Base-by-base conservation (phyloP, 2,797 vertebrate species). In the Parauchenoglanis ngamensis region DNA sequence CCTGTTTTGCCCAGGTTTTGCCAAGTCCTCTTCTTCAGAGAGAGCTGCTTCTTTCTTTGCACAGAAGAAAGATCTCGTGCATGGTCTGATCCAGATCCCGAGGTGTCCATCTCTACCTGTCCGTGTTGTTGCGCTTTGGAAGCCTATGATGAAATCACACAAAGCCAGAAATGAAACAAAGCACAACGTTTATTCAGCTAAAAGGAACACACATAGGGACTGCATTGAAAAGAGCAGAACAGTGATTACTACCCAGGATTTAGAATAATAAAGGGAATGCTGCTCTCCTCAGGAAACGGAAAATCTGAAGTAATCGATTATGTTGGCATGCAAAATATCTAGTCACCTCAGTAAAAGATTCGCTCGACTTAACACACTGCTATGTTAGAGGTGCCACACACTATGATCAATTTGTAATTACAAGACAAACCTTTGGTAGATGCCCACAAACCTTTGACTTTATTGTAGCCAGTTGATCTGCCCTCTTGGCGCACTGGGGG, bases 391-490 rank as follows among this genome's bases (percentile, higher is more conserved):
- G 11, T 52, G 23, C 40, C 40, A 70, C 40, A 75, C 25, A 54
- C 23, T 44, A 61, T 83, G n/a, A 83, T 4, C 57, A 6, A n/a
- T 35, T 40, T 31, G 1, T 72, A 72, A 70, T 40, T n/a, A 80
- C 2, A 68, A 56, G 63, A 92, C 94, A 85, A 90, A 97, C 97
- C 94, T 94, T 93, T 93, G 79, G 76, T 77, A 94, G 93, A 7
- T 94, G 88, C 88, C 93, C 93, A 78, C 96, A 97, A n/a, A 96
- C 96, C 85, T 89, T 97, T 19, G 95, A 94, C 86, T 97, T 97
- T 91, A 97, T 96, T 90, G 93, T 92, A 1, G 96, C 95, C 87
- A 97, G 91, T 49, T 92, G 89, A 90, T 15, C 93, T 86, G 96
- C 96, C 92, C 97, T 95, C 88, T 92, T 93, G 85, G 94, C 94